Evolutionary conservation across 2,888 invertebrate species (phyloP), one percentile per base, ranked within the genome.

Genomic region (Vesta saturnalis): DNA sequence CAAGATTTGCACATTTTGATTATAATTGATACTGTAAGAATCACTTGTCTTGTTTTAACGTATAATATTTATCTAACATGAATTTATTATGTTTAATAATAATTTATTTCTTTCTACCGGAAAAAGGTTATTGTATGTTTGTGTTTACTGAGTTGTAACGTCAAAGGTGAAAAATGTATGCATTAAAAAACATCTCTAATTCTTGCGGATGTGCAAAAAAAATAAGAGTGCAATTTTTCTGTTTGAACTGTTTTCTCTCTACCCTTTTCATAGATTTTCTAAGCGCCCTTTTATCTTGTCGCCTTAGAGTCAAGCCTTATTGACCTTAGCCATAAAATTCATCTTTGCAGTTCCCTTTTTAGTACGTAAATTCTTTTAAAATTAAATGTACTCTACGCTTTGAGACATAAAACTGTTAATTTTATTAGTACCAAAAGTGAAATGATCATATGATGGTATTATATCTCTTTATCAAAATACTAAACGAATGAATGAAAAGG

Each of bases 231-330:
- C 39, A 39, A 39, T 39, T 39, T 39, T 39, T n/a, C n/a, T 39
- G 39, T 39, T 39, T 39, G 49, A 49, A 18, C n/a, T 49, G 49
- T 49, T 49, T n/a, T 8, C 3, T 39, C 39, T 39, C 39, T n/a
- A n/a, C n/a, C 39, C 39, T 39, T n/a, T 39, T 39, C 16, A 16
- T 49, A 49, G 19, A 19, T 49, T 49, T 49, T 49, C 49, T 49
- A 49, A 49, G 49, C 49, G 49, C 49, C 49, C 49, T 19, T 15
- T 49, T 49, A 49, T 49, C 49, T 49, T 19, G 18, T 16, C 19
- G 49, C 19, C 49, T 14, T 15, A 19, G 49, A 49, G 19, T 19
- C 16, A 49, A 19, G 19, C 49, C 49, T 49, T 19, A 18, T 49
- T 19, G 49, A 49, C 19, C 49, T 49, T 18, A 8, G 18, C 15